Percentiles rank a stretch among this genome's conserved stretches.
These are phyloP conservation scores for Chrysolina haemoptera DNA, from an alignment of 2,888 invertebrate species.

Conservation along the genomic window DNA sequence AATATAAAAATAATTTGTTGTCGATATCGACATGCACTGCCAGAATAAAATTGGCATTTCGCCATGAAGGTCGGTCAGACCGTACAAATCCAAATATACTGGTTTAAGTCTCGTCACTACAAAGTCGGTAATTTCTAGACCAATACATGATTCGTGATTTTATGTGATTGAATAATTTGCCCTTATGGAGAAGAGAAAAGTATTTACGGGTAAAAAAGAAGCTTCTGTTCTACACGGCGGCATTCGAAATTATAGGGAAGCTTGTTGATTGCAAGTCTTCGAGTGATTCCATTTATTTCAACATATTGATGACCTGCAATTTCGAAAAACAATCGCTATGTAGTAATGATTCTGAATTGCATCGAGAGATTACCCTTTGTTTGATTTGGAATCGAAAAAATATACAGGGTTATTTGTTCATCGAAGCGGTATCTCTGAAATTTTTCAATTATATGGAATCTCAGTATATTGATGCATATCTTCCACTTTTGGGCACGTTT, in stretches of 20 bases:
- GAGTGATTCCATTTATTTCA: slow-evolving; percentile 41
- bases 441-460: too few relatives aligned
- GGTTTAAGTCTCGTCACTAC: slow-evolving; percentile 12
- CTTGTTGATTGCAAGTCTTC: slow-evolving; percentile 39
- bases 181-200: slow-evolving; percentile 24
- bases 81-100: slow-evolving; percentile 6
- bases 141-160: slow-evolving; percentile 24
- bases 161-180: slow-evolving; percentile 27
- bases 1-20: not conserved
- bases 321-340: slow-evolving; percentile 35
- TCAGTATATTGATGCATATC: too few relatives aligned
- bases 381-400: not conserved
- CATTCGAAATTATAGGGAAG: slow-evolving; percentile 44
- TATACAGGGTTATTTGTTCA: not conserved
- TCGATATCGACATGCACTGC: not conserved
- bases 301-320: slow-evolving; percentile 44
- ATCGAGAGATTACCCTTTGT: slow-evolving; percentile 9
- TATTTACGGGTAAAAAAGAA: slow-evolving; percentile 27
- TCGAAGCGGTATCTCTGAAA: too few relatives aligned
- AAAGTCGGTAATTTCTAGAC: slow-evolving; percentile 13
- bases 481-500: too few relatives aligned
- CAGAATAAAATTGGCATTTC: not conserved
- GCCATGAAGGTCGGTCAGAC: not conserved
- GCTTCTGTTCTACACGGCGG: slow-evolving; percentile 49
- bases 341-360: slow-evolving; percentile 20